Base-by-base conservation (phyloP, 2,797 vertebrate species). In the Perodicticus potto region DNA sequence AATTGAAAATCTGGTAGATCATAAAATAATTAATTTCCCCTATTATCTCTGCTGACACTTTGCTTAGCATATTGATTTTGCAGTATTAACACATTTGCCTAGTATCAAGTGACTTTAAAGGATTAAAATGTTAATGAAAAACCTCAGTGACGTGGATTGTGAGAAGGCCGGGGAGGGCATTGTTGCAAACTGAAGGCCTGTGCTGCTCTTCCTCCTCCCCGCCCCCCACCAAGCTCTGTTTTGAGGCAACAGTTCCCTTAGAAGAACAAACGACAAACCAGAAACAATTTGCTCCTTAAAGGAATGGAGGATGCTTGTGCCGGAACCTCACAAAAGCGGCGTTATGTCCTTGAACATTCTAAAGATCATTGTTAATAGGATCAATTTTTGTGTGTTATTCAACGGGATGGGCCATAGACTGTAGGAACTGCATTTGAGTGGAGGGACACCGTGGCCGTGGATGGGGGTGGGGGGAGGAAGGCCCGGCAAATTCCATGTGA, bases 291-390 rank as follows among this genome's bases (percentile, higher is more conserved):
- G 97, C 86, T 98, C 97, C 98, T 98, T 98, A 97, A 98, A 98
- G 97, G 97, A 92, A 98, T 97, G 97, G 97, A 98, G 97, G 98
- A 98, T 97, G 97, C 97, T 98, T 98, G 97, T 97, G 98, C 98
- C 98, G 98, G 98, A 98, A 98, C 96, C 98, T 98, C 96, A 98
- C 98, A 98, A 98, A 98, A 98, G 97, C 97, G 95, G 96, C 3
- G 96, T 98, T 97, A 98, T 98, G 98, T 99, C 98, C 98, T 99
- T 99, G 98, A 98, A 98, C 98, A 98, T 98, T 98, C 98, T 98
- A 98, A 98, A 98, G 98, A 98, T 98, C 98, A 98, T 99, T 98
- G 98, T 98, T 98, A 98, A 98, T 98, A 97, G 98, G 97, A 98
- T 98, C 88, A 97, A 96, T 97, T 98, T 98, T 98, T 98, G 96